Base-by-base conservation (phyloP, 2,888 invertebrate genomes). In the Amaurobius ferox region DNA sequence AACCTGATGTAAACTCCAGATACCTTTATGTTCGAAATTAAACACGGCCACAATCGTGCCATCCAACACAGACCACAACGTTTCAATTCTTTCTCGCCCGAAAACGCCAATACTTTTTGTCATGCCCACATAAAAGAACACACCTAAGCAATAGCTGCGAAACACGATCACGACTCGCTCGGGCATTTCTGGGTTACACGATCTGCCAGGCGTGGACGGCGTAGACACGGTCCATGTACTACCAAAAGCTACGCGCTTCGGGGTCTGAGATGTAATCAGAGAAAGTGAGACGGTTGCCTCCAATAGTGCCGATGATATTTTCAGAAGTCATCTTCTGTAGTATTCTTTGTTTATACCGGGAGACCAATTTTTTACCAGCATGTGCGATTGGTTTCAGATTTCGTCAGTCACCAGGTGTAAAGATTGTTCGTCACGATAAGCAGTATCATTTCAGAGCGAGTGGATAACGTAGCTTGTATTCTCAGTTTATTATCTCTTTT, bases 151-250 rank as follows among this genome's bases (percentile, higher is more conserved):
- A 35, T 7, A n/a, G n/a, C 9, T 9, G 35, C 9, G 35, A 7
- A 35, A 5, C 6, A n/a, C n/a, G n/a, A n/a, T 35, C 6, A 35
- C 6, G 5, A 9, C 5, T n/a, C 68, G 39, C 29, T 48, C 55
- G 35, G 35, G 44, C 78, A n/a, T 78, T 67, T 78, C 68, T 78
- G 19, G 78, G 78, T 78, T 78, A 70, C 29, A 39, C 29, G 78
- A 78, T 68, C 61, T 61, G n/a, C n/a, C 78, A 68, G 35, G 68
- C 78, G 64, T 48, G 39, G 61, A 61, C 48, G 28, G 68, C 28
- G 19, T 16, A 23, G 55, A 55, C 28, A 78, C 30, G 68, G 78
- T 70, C 39, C 68, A 61, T 2, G 61, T 28, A n/a, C 28, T 67
- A 11, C 55, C 48, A 48, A 48, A 44, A 77, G 67, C 23, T n/a